Evolutionary conservation across 1,140 invertebrate genomes (phyloP).

Genomic region (Ostrea denselamellosa): DNA sequence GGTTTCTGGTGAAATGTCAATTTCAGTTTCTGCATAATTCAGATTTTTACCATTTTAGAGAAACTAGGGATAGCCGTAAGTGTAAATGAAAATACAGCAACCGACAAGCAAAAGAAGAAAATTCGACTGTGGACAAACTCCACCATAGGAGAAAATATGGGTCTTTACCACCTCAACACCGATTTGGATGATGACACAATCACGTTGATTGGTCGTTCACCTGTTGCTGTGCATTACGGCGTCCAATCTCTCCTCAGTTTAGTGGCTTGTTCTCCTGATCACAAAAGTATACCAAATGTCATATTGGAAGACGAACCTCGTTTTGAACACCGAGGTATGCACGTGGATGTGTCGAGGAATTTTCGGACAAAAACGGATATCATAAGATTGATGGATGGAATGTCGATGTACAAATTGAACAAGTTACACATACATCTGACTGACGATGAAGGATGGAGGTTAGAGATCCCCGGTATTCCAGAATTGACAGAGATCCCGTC

Average conservation of each 20-base stretch:
- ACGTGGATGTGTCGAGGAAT: slow-evolving; percentile 74
- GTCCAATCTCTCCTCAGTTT: slow-evolving; percentile 66
- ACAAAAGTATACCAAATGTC: slow-evolving; percentile 56
- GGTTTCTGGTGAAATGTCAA: neutral
- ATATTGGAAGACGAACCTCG: slow-evolving; percentile 69
- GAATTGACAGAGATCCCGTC: slow-evolving; percentile 76
- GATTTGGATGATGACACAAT: slow-evolving; percentile 45
- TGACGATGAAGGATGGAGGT: slow-evolving; percentile 77
- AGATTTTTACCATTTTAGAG: neutral
- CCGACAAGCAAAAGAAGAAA: neutral
- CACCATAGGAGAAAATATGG: slow-evolving; percentile 8
- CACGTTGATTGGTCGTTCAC: slow-evolving; percentile 55
- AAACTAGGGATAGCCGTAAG: neutral
- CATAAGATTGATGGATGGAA: slow-evolving; percentile 67
- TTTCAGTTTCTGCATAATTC: neutral
- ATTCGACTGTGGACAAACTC: neutral
- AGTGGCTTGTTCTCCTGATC: slow-evolving; percentile 29
- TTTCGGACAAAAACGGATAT: slow-evolving; percentile 68
- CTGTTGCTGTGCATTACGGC: slow-evolving; percentile 69
- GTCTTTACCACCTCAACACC: slow-evolving; percentile 59
- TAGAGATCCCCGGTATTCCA: slow-evolving; percentile 72
- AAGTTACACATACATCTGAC: slow-evolving; percentile 76
- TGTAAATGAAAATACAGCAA: neutral
- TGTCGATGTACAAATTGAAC: slow-evolving; percentile 77
- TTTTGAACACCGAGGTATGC: slow-evolving; percentile 72